Conservation (phyloP, 2,113 vertebrate genomes). For the Macroglossus sobrinus region DNA sequence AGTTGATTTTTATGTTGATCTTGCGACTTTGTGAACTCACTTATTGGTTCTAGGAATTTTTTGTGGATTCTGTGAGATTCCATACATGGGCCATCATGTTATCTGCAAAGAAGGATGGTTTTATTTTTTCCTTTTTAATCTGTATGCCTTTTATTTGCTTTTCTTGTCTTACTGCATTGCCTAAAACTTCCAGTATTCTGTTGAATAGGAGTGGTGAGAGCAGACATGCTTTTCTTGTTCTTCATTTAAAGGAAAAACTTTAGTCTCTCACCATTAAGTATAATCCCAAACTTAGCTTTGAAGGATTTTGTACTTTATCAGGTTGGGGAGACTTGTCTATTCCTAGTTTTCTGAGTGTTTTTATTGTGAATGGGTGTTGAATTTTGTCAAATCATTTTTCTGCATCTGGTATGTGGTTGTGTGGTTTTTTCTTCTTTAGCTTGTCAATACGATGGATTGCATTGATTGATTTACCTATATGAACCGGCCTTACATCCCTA, state of each 20-base stretch:
- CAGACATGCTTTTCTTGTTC: constrained; percentile 8
- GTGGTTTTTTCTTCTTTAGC: neutral
- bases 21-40: neutral
- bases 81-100: neutral
- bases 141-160: constrained; percentile 13
- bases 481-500: neutral
- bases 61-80: neutral
- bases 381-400: constrained; percentile 18
- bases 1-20: neutral
- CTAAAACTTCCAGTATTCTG: neutral
- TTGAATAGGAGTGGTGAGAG: neutral
- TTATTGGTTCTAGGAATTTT: neutral
- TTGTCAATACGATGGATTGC: neutral
- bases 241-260: neutral
- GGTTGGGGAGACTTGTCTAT: neutral
- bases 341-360: constrained; percentile 14
- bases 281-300: neutral
- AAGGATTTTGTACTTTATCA: neutral
- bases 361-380: neutral
- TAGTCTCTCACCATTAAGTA: neutral
- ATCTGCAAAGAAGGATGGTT: no score
- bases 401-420: neutral
- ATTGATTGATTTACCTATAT: neutral
- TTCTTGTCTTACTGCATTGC: neutral
- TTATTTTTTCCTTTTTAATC: neutral